These are phyloP conservation scores for Desoria tigrina DNA, from an alignment of 2,888 invertebrate genomes.

Conservation along the genomic window DNA sequence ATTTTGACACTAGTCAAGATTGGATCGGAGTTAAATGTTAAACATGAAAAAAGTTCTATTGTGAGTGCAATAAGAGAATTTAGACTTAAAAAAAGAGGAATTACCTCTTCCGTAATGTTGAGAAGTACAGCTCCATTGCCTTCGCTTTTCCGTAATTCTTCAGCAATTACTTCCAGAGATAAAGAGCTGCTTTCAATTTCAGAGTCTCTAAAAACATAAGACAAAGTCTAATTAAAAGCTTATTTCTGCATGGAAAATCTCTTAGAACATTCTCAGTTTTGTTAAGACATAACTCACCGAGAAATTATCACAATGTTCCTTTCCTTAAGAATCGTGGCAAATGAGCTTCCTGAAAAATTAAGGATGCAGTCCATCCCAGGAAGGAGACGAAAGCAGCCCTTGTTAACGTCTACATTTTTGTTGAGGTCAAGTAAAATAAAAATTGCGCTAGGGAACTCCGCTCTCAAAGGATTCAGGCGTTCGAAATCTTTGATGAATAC, in stretches of 20 bases:
- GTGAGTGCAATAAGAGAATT: too few relatives aligned
- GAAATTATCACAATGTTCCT: background rate
- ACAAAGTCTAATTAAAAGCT: background rate
- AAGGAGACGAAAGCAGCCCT: slow-evolving; percentile 10
- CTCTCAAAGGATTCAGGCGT: background rate
- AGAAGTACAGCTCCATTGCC: background rate
- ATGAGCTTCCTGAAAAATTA: slow-evolving; percentile 21
- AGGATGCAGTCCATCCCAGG: slow-evolving; percentile 26
- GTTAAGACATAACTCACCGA: background rate
- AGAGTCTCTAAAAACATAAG: background rate
- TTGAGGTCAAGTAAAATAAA: slow-evolving; percentile 27
- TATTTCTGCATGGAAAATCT: background rate
- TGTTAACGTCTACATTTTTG: slow-evolving; percentile 11
- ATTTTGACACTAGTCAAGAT: too few relatives aligned
- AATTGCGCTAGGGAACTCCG: slow-evolving; percentile 13
- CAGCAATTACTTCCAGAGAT: background rate
- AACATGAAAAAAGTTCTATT: too few relatives aligned
- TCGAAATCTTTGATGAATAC: slow-evolving; percentile 22
- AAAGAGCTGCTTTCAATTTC: background rate
- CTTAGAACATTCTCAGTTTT: too few relatives aligned
- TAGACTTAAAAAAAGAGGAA: background rate
- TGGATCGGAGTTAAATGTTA: too few relatives aligned
- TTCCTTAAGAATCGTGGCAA: background rate
- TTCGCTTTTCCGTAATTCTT: background rate
- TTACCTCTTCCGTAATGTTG: background rate